phyloP scores from a whole-genome alignment of 2,888 invertebrate genomes.

The Cenopis cana region DNA sequence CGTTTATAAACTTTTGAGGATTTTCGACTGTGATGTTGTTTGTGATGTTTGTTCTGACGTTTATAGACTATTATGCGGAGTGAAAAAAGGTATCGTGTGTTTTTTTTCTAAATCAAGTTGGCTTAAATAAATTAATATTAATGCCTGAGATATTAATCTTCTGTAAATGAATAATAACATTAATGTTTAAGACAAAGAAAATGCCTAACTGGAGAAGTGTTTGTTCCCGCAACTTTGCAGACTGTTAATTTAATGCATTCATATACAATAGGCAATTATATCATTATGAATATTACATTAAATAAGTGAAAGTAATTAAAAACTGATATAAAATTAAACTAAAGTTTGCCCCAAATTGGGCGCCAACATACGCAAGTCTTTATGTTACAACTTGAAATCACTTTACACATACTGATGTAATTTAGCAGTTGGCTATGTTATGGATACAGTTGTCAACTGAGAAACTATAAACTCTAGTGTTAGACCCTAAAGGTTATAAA shows the following conservation, averaged over 20 bases:
- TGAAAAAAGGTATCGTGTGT: constrained; percentile 28
- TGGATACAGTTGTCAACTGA: background rate
- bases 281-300: too few species aligned
- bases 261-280: too few species aligned
- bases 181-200: too few species aligned
- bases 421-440: background rate
- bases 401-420: too few species aligned
- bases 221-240: too few species aligned
- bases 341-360: constrained; percentile 20
- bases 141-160: background rate
- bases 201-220: too few species aligned
- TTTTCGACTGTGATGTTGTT: constrained; percentile 35
- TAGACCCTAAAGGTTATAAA: background rate
- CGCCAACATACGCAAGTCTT: background rate
- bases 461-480: background rate
- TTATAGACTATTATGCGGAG: constrained; percentile 29
- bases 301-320: background rate
- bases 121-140: background rate
- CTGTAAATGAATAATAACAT: background rate
- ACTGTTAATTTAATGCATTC: too few species aligned
- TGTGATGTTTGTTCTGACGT: constrained; percentile 28
- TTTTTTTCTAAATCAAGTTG: background rate
- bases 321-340: background rate
- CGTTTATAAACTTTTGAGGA: constrained; percentile 23
- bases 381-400: background rate